Conservation (phyloP, 2,797 vertebrate genomes). For the Cirrhinus molitorella region DNA sequence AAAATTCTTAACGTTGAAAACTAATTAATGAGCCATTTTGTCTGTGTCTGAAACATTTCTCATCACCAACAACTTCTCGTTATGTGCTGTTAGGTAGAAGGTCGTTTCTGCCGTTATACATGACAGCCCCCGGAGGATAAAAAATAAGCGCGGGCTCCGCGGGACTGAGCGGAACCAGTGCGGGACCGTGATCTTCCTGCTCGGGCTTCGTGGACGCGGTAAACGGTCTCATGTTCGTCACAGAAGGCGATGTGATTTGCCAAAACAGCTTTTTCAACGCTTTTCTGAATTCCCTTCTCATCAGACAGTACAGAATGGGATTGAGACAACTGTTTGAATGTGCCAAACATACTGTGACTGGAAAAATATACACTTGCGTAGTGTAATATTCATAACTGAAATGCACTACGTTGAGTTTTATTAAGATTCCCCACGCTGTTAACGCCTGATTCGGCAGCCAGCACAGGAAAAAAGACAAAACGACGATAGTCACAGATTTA, state of each 20-base stretch:
- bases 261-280: constrained; percentile 90
- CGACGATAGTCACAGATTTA: constrained; percentile 93
- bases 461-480: constrained; percentile 93
- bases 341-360: constrained; percentile 92
- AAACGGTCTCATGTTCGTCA: constrained; percentile 86
- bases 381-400: constrained; percentile 93
- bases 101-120: constrained; percentile 83
- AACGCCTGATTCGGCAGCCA: constrained; percentile 97
- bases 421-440: constrained; percentile 92
- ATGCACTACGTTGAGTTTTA: constrained; percentile 91
- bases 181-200: constrained; percentile 78
- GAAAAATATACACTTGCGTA: constrained; percentile 91
- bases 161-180: constrained; percentile 70
- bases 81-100: constrained; percentile 82
- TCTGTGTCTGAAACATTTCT: neutral
- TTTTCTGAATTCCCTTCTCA: constrained; percentile 93
- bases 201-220: constrained; percentile 88
- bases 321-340: constrained; percentile 98
- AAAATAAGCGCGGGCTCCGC: constrained; percentile 76
- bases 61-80: neutral
- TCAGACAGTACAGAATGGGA: constrained; percentile 93
- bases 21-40: neutral
- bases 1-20: neutral
- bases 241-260: constrained; percentile 85
- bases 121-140: constrained; percentile 82